These are phyloP conservation scores for Crocallis elinguaria DNA, from an alignment of 2,888 invertebrate genomes.

Conservation along the genomic window DNA sequence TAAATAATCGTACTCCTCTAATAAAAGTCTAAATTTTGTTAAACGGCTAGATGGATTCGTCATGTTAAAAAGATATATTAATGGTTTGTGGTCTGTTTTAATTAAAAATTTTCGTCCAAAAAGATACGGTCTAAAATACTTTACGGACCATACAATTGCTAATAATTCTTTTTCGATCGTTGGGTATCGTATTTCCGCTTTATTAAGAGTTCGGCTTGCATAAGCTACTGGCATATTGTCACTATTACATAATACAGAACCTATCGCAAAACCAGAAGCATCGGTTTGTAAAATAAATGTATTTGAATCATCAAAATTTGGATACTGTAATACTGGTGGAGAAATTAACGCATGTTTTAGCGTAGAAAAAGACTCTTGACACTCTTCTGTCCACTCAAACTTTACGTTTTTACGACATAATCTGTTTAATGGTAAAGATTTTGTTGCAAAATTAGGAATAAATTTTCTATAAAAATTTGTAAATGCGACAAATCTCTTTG, in stretches of 20 bases:
- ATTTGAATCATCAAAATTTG: neutral
- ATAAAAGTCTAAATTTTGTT: slow-evolving; percentile 9
- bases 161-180: neutral
- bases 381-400: no score
- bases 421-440: no score
- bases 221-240: neutral
- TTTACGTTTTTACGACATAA: no score
- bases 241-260: neutral
- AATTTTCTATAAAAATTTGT: no score
- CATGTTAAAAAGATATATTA: slow-evolving; percentile 25
- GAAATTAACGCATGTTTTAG: no score
- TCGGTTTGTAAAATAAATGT: neutral
- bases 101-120: slow-evolving; percentile 27
- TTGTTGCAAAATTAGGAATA: no score
- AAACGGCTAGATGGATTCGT: slow-evolving; percentile 9
- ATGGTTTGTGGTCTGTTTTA: slow-evolving; percentile 24
- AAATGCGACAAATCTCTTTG: no score
- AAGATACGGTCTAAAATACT: slow-evolving; percentile 20
- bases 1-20: slow-evolving; percentile 13
- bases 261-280: neutral
- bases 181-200: neutral
- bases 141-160: neutral
- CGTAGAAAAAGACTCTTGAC: neutral
- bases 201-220: neutral
- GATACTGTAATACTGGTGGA: neutral